These are phyloP conservation scores for Drosophila erecta DNA, from an alignment of 1,140 invertebrate genomes.

Conservation along the genomic window DNA sequence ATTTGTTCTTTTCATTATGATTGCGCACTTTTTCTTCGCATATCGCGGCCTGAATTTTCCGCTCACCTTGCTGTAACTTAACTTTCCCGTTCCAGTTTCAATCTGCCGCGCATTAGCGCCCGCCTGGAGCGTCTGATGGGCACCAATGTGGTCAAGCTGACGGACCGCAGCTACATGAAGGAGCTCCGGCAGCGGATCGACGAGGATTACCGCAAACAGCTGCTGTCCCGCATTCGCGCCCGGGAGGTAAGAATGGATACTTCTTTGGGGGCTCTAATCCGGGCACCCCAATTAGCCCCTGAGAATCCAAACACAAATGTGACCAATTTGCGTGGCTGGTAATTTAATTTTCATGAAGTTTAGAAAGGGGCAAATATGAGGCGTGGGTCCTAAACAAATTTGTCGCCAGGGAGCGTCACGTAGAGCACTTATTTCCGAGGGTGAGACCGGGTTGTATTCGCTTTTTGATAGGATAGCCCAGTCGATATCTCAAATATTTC, in stretches of 20 bases:
- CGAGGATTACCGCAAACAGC: constrained; percentile 86
- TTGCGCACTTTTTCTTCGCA: constrained; percentile 1
- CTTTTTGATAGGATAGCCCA: background rate
- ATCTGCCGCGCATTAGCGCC: constrained; percentile 86
- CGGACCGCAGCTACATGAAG: constrained; percentile 88
- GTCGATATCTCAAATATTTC: background rate
- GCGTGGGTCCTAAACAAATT: constrained; percentile 52
- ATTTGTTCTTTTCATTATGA: constrained; percentile 17
- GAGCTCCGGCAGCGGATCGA: constrained; percentile 86
- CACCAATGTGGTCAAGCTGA: constrained; percentile 87
- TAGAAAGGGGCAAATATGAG: constrained; percentile 11
- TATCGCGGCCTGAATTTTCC: constrained; percentile 7
- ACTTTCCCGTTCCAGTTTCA: constrained; percentile 84
- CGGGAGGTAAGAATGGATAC: constrained; percentile 85
- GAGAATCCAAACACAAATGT: constrained; percentile 59
- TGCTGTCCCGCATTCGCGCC: constrained; percentile 86
- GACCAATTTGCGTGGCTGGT: constrained; percentile 64
- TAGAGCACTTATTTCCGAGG: constrained; percentile 13
- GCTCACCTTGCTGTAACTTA: background rate
- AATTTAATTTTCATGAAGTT: constrained; percentile 72
- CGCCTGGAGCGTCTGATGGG: constrained; percentile 88
- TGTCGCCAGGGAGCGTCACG: constrained; percentile 53
- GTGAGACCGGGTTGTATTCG: constrained; percentile 6
- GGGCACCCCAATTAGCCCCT: constrained; percentile 25
- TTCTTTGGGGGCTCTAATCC: background rate